Evolutionary conservation across 2,888 invertebrate species (phyloP).

Genomic region (Busseola fusca): DNA sequence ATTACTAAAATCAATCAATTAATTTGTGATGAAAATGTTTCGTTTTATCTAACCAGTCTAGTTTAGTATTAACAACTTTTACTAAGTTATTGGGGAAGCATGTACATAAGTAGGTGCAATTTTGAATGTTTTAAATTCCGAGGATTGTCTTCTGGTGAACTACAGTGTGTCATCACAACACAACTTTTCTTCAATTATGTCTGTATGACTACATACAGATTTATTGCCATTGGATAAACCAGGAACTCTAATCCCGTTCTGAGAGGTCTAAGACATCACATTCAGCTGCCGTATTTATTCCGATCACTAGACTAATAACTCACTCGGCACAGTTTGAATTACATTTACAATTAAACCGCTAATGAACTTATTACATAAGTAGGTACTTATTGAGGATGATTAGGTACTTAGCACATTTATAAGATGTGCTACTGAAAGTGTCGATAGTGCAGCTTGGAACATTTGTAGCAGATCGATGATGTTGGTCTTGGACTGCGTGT

Average conservation of each 20-base stretch:
- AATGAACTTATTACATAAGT: background rate
- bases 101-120: no score
- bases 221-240: background rate
- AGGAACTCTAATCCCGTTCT: no score
- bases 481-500: background rate
- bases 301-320: background rate
- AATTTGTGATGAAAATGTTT: slow-evolving; percentile 17
- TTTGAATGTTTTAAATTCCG: no score
- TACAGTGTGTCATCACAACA: background rate
- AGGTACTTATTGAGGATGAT: background rate
- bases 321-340: background rate
- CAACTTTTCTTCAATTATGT: background rate
- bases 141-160: no score
- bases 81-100: background rate
- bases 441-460: background rate
- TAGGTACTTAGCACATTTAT: background rate
- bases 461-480: slow-evolving; percentile 8
- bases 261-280: background rate
- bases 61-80: slow-evolving; percentile 17
- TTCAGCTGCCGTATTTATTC: background rate
- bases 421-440: background rate
- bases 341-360: background rate
- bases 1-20: slow-evolving; percentile 25
- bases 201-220: background rate
- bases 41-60: slow-evolving; percentile 2